phyloP scores from a whole-genome alignment of 37 sponge, comb jelly and placozoan genomes.

The Halichondria panicea region DNA sequence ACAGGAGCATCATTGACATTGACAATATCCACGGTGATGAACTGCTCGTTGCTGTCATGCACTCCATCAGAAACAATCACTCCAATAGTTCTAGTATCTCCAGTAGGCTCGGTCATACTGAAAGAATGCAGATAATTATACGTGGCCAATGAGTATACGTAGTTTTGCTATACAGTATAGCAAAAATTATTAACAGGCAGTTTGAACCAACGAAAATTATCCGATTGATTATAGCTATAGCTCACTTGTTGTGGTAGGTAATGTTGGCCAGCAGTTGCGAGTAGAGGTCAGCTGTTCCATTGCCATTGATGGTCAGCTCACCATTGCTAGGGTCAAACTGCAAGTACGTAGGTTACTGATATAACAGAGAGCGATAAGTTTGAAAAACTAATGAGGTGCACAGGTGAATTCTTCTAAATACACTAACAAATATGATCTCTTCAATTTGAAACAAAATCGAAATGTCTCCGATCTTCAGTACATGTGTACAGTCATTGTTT shows the following conservation, averaged over 20 bases:
- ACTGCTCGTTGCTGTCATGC: not conserved
- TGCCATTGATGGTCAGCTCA: conserved; percentile 20
- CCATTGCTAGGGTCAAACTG: conserved; percentile 14
- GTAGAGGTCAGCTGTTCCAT: conserved; percentile 27
- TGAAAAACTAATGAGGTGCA: not conserved
- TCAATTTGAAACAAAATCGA: no score
- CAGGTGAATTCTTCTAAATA: not conserved
- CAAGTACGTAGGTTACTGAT: no score
- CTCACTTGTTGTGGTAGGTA: conserved; percentile 41
- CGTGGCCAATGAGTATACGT: no score
- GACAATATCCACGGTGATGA: not conserved
- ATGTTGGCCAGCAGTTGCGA: conserved; percentile 11
- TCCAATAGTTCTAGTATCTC: conserved; percentile 3
- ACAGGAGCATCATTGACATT: conserved; percentile 42
- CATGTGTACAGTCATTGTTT: no score
- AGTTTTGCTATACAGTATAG: not conserved
- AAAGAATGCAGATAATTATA: not conserved
- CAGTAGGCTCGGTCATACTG: conserved; percentile 36
- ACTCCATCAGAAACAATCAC: conserved; percentile 21
- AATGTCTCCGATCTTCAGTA: no score
- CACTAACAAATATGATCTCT: not conserved
- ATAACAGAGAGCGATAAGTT: not conserved
- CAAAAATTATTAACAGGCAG: not conserved
- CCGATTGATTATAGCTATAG: no score
- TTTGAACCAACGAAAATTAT: no score